Evolutionary conservation across 2,113 vertebrate genomes (phyloP), one percentile per base, ranked within the genome.

Genomic region (Potamarius usumacintae): DNA sequence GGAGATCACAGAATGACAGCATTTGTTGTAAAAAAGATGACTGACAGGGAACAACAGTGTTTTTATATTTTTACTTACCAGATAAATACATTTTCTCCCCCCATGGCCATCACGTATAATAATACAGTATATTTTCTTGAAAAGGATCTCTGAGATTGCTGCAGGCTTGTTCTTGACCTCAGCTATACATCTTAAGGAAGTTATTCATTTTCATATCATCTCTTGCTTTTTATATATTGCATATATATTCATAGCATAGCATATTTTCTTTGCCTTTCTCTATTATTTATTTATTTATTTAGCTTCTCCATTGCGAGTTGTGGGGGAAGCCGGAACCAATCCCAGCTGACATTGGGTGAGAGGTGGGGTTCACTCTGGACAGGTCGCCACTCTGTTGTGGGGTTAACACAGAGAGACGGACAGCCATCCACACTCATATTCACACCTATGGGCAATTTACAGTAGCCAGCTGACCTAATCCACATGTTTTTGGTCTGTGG

Each of bases 51-150:
- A 50, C 12, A n/a, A 10, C 6, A 48, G 6, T 58, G 22, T 78
- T 65, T 78, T 52, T 62, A 77, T 52, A 77, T 63, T 77, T 78
- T 53, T 78, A 81, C 77, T 34, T 27, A 86, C 25, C 9, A 34
- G 10, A 55, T 71, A 57, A 67, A 76, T 62, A 17, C 7, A 72
- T 42, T 58, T 27, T 17, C 58, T 27, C 10, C 42, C 10, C 18
- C 50, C 34, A 34, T 42, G 53, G 74, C 52, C 0, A 69, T 25
- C 25, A 62, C 8, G 17, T 79, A 79, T 55, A 22, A 63, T 65
- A 42, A 42, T 42, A 42, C 42, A 42, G 42, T 42, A 79, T 7
- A 67, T 27, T 48, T 79, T 78, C 42, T 60, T 76, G 55, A 60
- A 62, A 62, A 77, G 22, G 9, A 52, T 63, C 15, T 15, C 18